phyloP scores from a whole-genome alignment of 2,888 invertebrate species.

The Mellilla xanthometata region DNA sequence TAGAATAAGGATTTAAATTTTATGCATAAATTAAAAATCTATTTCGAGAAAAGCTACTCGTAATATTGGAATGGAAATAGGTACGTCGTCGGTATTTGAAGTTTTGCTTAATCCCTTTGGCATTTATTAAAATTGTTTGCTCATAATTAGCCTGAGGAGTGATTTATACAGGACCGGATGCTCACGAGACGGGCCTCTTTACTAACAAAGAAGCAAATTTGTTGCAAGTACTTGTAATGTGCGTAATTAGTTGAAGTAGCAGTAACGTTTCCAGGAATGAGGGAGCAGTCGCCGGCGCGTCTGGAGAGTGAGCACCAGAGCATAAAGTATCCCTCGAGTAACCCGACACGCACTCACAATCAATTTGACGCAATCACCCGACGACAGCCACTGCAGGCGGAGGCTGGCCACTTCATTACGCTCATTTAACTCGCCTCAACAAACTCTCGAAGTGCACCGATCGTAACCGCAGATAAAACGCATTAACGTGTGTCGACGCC shows the following conservation, averaged over 20 bases:
- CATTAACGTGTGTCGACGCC: constrained; percentile 4
- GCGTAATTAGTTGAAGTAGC: constrained; percentile 8
- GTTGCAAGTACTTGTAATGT: constrained; percentile 11
- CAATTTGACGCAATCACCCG: constrained; percentile 66
- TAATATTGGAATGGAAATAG: constrained; percentile 46
- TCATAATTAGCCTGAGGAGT: no score
- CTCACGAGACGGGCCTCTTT: no score
- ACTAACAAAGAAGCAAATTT: background rate
- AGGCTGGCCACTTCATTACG: constrained; percentile 21
- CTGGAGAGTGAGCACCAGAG: constrained; percentile 41
- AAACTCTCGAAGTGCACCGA: constrained; percentile 24
- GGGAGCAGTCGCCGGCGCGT: constrained; percentile 39
- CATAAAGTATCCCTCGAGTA: constrained; percentile 49
- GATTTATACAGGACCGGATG: no score
- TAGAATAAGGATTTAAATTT: constrained; percentile 1
- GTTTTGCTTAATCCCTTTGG: constrained; percentile 34
- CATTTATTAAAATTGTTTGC: constrained; percentile 6
- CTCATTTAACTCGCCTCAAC: constrained; percentile 24
- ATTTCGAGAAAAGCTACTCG: constrained; percentile 38
- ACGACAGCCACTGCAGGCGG: constrained; percentile 23
- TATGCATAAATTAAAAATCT: constrained; percentile 9
- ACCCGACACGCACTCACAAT: constrained; percentile 63
- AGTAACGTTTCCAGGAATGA: constrained; percentile 24
- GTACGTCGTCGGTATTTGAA: constrained; percentile 35
- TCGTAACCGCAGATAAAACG: constrained; percentile 9